Evolutionary conservation across 2,888 invertebrate species (phyloP).

Genomic region (Sphinx pinastri): DNA sequence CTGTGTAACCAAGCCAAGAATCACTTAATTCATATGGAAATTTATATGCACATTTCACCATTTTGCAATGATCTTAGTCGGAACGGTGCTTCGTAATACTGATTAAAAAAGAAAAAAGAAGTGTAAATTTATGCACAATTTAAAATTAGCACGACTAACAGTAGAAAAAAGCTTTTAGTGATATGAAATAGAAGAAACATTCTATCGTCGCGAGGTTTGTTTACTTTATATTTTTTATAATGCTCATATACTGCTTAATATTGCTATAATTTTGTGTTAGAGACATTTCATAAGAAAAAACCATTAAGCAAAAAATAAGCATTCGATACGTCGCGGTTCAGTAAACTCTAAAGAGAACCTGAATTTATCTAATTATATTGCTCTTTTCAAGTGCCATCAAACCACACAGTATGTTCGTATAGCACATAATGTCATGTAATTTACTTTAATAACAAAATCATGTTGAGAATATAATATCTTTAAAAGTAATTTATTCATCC

Average conservation of each 20-base stretch:
- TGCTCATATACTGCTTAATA: conserved; percentile 55
- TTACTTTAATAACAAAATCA: neutral
- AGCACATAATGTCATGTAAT: no score
- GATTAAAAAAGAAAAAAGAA: conserved; percentile 28
- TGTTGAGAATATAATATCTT: neutral
- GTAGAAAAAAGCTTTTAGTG: conserved; percentile 47
- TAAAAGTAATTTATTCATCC: no score
- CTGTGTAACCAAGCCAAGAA: no score
- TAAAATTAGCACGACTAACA: conserved; percentile 54
- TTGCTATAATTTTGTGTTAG: conserved; percentile 25
- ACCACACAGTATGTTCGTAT: no score
- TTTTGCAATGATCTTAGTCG: conserved; percentile 20
- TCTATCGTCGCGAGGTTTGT: conserved; percentile 70
- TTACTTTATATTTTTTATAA: conserved; percentile 54
- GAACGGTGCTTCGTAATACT: conserved; percentile 9
- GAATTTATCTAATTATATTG: no score
- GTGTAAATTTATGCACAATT: conserved; percentile 40
- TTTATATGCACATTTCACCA: conserved; percentile 6
- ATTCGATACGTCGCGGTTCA: no score
- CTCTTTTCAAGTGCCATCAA: no score
- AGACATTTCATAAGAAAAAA: neutral
- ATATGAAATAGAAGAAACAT: conserved; percentile 40
- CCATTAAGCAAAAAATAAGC: no score
- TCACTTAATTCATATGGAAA: neutral
- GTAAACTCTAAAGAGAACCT: no score